A percentile compares a stretch with the other conserved stretches of the same genome.
These are phyloP conservation scores for Psylliodes chrysocephalus DNA, from an alignment of 2,888 invertebrate genomes.

Conservation along the genomic window DNA sequence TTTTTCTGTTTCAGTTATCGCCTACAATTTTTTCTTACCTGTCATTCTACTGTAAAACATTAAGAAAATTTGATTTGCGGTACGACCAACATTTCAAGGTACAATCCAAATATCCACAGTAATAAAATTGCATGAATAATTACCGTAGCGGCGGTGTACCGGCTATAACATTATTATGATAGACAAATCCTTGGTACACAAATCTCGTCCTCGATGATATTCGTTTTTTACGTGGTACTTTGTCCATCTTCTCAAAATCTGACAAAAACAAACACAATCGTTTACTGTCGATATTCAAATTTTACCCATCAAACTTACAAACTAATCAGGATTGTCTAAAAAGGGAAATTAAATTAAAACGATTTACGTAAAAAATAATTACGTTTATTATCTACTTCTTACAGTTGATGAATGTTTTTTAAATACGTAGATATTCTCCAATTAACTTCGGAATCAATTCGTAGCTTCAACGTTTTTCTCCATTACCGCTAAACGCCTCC, in stretches of 20 bases:
- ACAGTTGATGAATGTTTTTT: too few relatives aligned
- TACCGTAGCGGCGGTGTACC: constrained; percentile 58
- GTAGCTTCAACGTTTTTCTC: too few relatives aligned
- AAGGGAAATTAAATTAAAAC: background rate
- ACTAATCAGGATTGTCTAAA: background rate
- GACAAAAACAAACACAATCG: constrained; percentile 43
- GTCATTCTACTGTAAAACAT: too few relatives aligned
- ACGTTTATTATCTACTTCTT: background rate
- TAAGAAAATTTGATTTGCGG: background rate
- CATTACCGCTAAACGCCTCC: constrained; percentile 44
- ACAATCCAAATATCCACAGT: constrained; percentile 35
- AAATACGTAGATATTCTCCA: too few relatives aligned
- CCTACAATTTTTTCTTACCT: too few relatives aligned
- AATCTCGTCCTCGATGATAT: constrained; percentile 52
- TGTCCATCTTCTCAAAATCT: constrained; percentile 39
- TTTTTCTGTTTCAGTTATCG: too few relatives aligned
- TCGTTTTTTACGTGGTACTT: constrained; percentile 47
- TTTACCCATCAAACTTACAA: constrained; percentile 4
- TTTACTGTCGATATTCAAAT: constrained; percentile 24
- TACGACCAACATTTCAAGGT: background rate
- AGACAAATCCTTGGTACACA: constrained; percentile 57
- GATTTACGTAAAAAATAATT: background rate
- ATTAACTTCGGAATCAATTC: too few relatives aligned
- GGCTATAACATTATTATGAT: constrained; percentile 57
- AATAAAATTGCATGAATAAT: constrained; percentile 39